Percentiles rank a stretch among this genome's conserved stretches.
Conservation (phyloP, 2,888 invertebrate genomes). For the Chrysolina oricalcia region DNA sequence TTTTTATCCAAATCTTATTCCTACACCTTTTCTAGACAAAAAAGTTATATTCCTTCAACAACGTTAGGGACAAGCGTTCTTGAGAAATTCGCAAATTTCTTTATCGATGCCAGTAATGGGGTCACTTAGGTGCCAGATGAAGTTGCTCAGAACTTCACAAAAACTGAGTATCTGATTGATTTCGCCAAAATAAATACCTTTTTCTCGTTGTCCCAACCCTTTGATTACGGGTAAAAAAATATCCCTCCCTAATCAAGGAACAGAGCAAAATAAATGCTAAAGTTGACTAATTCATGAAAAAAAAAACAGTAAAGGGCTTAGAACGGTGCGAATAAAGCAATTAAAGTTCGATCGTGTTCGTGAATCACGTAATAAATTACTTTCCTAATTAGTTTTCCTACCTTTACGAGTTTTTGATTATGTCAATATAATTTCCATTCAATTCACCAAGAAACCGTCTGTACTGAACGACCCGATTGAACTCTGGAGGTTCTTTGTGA, state of each 20-base stretch:
- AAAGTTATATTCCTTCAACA: too few relatives aligned
- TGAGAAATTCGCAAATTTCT: too few relatives aligned
- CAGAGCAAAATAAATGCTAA: neutral
- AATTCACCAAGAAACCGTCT: slow-evolving; percentile 2
- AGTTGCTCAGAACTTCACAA: too few relatives aligned
- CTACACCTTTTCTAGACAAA: too few relatives aligned
- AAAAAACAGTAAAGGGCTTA: neutral
- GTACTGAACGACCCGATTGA: neutral
- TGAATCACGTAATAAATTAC: slow-evolving; percentile 49
- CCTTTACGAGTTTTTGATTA: slow-evolving; percentile 35
- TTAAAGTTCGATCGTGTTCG: slow-evolving; percentile 41
- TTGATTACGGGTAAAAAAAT: too few relatives aligned
- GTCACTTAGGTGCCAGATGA: too few relatives aligned
- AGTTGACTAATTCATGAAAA: slow-evolving; percentile 2
- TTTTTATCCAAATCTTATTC: too few relatives aligned
- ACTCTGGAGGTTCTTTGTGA: neutral
- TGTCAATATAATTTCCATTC: slow-evolving; percentile 43
- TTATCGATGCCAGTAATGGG: too few relatives aligned
- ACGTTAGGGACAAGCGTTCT: too few relatives aligned
- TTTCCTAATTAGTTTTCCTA: slow-evolving; percentile 48
- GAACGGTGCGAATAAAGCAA: slow-evolving; percentile 23
- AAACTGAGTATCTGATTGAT: too few relatives aligned
- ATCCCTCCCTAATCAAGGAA: too few relatives aligned
- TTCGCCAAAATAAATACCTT: too few relatives aligned
- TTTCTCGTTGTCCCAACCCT: neutral